These are phyloP conservation scores for Pteruthius melanotis DNA, from an alignment of 2,113 vertebrate species.

Conservation along the genomic window DNA sequence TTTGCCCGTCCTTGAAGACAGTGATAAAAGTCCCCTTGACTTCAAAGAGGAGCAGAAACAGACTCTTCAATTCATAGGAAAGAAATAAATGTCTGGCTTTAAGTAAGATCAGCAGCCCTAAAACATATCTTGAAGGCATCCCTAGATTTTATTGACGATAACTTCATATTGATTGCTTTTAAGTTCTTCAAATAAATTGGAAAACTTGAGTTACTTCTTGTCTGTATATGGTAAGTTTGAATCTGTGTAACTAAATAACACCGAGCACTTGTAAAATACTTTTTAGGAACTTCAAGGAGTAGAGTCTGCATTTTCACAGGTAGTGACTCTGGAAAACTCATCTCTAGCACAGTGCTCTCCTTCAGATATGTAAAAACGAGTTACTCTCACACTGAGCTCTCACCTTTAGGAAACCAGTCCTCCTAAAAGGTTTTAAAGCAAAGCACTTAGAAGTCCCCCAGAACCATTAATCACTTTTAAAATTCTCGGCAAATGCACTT, in stretches of 20 bases:
- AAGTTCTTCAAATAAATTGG: not conserved
- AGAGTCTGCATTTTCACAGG: not conserved
- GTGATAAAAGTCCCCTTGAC: not conserved
- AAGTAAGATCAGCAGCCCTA: not conserved
- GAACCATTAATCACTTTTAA: not conserved
- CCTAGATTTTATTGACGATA: not conserved
- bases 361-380: not conserved
- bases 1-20: slow-evolving; percentile 20
- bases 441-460: not conserved
- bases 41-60: slow-evolving; percentile 7
- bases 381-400: not conserved
- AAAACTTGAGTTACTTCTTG: not conserved
- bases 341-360: not conserved
- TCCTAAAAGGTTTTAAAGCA: not conserved
- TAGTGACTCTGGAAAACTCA: not conserved
- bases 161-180: not conserved
- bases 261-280: not conserved
- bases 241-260: not conserved
- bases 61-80: not conserved
- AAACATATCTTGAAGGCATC: not conserved
- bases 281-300: not conserved
- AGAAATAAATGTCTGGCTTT: not conserved
- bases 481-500: slow-evolving; percentile 2
- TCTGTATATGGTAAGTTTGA: not conserved
- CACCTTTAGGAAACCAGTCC: not conserved